phyloP scores from a whole-genome alignment of 2,888 invertebrate genomes.

The Nesidiocoris tenuis region DNA sequence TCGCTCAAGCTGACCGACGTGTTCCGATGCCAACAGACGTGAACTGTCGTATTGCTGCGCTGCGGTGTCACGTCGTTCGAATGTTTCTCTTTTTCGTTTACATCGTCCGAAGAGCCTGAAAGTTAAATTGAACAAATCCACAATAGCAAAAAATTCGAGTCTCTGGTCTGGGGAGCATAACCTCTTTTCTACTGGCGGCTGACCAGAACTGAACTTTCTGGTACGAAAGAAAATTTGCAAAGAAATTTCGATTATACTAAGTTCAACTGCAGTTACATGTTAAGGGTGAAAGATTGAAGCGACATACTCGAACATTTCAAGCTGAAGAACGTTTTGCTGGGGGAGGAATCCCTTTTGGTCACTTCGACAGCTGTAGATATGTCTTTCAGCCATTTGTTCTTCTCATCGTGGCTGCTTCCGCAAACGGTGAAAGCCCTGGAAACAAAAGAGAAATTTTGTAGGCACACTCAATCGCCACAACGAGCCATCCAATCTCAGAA shows the following conservation, averaged over 20 bases:
- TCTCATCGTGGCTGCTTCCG: slow-evolving; percentile 82
- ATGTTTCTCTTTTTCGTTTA: slow-evolving; percentile 63
- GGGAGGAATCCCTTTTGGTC: slow-evolving; percentile 58
- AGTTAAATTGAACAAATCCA: neutral
- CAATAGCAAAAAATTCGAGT: neutral
- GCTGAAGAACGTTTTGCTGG: slow-evolving; percentile 63
- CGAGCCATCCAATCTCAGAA: slow-evolving; percentile 46
- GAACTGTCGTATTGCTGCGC: slow-evolving; percentile 79
- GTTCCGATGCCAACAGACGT: slow-evolving; percentile 97
- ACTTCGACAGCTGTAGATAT: slow-evolving; percentile 62
- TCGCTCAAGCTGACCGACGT: slow-evolving; percentile 77
- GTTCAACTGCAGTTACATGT: no score
- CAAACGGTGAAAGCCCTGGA: slow-evolving; percentile 78
- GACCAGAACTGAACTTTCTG: no score
- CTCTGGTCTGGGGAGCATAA: no score
- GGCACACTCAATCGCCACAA: neutral
- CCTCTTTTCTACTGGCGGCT: no score
- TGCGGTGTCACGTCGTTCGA: slow-evolving; percentile 58
- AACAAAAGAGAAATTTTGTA: slow-evolving; percentile 1
- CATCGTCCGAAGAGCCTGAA: slow-evolving; percentile 71
- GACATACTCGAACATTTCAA: slow-evolving; percentile 67
- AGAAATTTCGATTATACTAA: neutral
- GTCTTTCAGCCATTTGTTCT: slow-evolving; percentile 82
- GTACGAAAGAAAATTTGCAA: neutral
- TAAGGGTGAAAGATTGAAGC: no score